Evolutionary conservation across 2,888 invertebrate species (phyloP).

Genomic region (Cheilosia urbana): DNA sequence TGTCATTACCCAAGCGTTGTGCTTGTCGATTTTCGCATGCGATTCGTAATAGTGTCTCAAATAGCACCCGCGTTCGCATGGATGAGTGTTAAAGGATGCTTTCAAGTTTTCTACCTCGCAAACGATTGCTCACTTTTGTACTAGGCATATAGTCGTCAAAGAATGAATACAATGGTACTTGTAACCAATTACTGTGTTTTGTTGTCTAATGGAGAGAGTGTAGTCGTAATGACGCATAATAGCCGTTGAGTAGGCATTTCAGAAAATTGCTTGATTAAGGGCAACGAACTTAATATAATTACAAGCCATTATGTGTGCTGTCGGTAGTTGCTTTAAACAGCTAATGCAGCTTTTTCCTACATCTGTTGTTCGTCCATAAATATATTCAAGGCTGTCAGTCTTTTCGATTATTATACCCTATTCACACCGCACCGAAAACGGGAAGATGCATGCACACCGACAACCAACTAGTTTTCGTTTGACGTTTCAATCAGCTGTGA

Average conservation of each 20-base stretch:
- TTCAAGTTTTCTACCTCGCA: conserved; percentile 11
- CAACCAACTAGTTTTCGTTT: too few species aligned
- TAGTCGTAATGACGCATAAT: conserved; percentile 2
- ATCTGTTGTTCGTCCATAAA: too few species aligned
- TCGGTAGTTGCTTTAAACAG: too few species aligned
- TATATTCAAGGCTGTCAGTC: too few species aligned
- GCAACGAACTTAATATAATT: conserved; percentile 7
- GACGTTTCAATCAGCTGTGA: too few species aligned
- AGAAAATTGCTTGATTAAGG: conserved; percentile 37
- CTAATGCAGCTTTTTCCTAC: too few species aligned
- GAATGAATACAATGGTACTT: conserved; percentile 22
- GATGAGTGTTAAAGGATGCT: conserved; percentile 58
- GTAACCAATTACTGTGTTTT: conserved; percentile 31
- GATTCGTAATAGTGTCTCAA: background rate
- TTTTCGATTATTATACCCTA: too few species aligned
- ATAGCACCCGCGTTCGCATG: conserved; percentile 2
- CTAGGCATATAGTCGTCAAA: conserved; percentile 15
- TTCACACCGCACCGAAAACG: too few species aligned
- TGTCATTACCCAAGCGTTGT: conserved; percentile 47
- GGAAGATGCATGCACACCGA: too few species aligned
- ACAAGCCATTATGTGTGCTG: too few species aligned
- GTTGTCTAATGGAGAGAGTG: conserved; percentile 16
- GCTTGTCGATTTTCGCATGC: conserved; percentile 42
- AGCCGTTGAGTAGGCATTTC: background rate
- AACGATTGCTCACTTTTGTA: conserved; percentile 13